These are phyloP conservation scores for Hydrolagus affinis DNA, from an alignment of 2,113 vertebrate genomes.

Conservation along the genomic window DNA sequence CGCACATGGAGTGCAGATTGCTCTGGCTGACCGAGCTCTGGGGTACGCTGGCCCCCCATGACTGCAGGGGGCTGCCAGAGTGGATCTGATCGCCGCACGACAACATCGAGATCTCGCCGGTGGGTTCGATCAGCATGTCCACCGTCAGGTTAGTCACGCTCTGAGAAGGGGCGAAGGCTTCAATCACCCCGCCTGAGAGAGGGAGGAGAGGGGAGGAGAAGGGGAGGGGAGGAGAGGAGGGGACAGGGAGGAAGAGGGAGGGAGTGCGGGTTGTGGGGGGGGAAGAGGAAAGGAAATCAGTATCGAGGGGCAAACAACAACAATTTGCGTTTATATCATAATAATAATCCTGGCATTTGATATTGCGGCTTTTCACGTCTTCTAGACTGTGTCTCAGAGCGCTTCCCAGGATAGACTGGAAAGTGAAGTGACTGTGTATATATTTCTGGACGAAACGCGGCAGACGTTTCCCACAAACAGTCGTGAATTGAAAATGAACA, in stretches of 20 bases:
- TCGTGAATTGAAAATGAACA: too few species aligned
- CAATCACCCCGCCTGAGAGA: slow-evolving; percentile 72
- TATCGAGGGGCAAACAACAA: background rate
- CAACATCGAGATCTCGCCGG: slow-evolving; percentile 58
- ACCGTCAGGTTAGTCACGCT: slow-evolving; percentile 67
- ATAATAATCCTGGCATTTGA: too few species aligned
- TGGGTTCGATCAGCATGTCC: slow-evolving; percentile 78
- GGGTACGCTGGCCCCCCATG: slow-evolving; percentile 61
- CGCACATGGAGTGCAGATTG: slow-evolving; percentile 58
- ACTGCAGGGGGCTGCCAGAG: slow-evolving; percentile 54
- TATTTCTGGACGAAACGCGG: too few species aligned
- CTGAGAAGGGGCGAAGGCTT: slow-evolving; percentile 65
- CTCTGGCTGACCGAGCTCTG: slow-evolving; percentile 65
- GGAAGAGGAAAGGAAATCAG: background rate
- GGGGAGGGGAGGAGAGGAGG: background rate
- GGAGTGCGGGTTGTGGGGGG: too few species aligned
- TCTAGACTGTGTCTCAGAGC: too few species aligned
- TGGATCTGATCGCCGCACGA: slow-evolving; percentile 75
- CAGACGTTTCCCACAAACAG: too few species aligned
- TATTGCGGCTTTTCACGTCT: too few species aligned
- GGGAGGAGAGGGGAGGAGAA: slow-evolving; percentile 30
- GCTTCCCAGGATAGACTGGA: too few species aligned
- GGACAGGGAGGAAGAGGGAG: background rate
- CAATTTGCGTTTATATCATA: too few species aligned
- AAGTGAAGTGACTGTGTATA: too few species aligned